phyloP scores from a whole-genome alignment of 2,888 invertebrate genomes.

The Argyra leucocephala region DNA sequence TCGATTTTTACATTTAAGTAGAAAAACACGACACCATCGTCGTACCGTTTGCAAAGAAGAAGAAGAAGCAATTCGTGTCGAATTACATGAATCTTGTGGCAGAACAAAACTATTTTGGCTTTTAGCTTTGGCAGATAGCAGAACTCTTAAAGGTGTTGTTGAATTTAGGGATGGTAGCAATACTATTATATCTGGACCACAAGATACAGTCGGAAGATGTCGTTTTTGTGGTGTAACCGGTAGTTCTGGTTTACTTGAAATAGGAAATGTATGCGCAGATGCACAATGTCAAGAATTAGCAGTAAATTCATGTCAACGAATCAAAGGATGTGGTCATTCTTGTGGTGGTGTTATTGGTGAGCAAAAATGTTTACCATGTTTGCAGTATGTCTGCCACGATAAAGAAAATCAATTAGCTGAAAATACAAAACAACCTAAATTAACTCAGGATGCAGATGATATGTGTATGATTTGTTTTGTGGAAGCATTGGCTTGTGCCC shows the following conservation, averaged over 20 bases:
- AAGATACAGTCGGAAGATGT: slow-evolving; percentile 62
- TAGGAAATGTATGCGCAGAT: slow-evolving; percentile 89
- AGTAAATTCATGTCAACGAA: slow-evolving; percentile 64
- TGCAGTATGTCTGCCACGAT: slow-evolving; percentile 68
- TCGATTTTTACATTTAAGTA: slow-evolving; percentile 83
- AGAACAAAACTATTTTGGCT: slow-evolving; percentile 94
- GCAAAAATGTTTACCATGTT: slow-evolving; percentile 74
- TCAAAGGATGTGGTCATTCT: slow-evolving; percentile 78
- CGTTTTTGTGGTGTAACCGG: slow-evolving; percentile 84
- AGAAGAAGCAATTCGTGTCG: slow-evolving; percentile 90
- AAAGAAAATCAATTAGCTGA: slow-evolving; percentile 39
- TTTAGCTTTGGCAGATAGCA: slow-evolving; percentile 82
- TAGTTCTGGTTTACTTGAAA: slow-evolving; percentile 73
- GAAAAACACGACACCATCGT: slow-evolving; percentile 74
- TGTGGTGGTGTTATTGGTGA: slow-evolving; percentile 92
- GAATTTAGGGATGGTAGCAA: slow-evolving; percentile 74
- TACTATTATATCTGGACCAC: slow-evolving; percentile 43
- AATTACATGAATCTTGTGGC: slow-evolving; percentile 94
- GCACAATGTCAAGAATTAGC: slow-evolving; percentile 75
- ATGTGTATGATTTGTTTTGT: slow-evolving; percentile 99
- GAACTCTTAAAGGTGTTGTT: slow-evolving; percentile 79
- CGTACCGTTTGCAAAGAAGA: slow-evolving; percentile 80
- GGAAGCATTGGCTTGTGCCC: slow-evolving; percentile 90
- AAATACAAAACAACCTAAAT: slow-evolving; percentile 41
- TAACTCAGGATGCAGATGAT: slow-evolving; percentile 94